Evolutionary conservation across 92 coral and sea anemone species (phyloP), one percentile per base, ranked within the genome.

Genomic region (Muricea muricata): DNA sequence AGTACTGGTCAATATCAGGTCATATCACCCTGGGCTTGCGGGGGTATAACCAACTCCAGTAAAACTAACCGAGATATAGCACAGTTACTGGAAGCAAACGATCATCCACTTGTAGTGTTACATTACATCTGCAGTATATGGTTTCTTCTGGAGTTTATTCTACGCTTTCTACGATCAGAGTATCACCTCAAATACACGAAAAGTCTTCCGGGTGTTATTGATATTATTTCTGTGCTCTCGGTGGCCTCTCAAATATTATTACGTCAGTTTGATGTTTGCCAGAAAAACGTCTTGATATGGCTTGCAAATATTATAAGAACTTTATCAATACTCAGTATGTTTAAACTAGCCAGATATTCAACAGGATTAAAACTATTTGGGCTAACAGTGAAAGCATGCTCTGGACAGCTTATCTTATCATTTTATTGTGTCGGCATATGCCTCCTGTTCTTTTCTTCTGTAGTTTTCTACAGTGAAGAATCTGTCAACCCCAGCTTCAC

Each of bases 391-490:
- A 55, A 58, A 55, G 83, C 83, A 23, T 78, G 83, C 15, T 78
- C 83, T 6, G 83, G 83, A 17, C 83, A 78, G 29, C 71, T 78
- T 57, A 37, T 78, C 33, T 37, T 78, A 56, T 78, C 70, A 4
- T 58, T 78, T 6, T 78, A 78, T 57, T 78, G 83, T 26, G 54
- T 78, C 7, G 83, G 70, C 18, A 78, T 78, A 55, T 78, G 70
- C 21, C 71, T 78, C 0, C 83, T 78, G 11, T 56, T 78, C 30
- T 78, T 56, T 39, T 56, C 83, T 7, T 25, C 83, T n/a, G 33
- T 78, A 1, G 14, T 78, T 35, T 78, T 56, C 34, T 46, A 55
- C 83, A 58, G 31, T 30, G 83, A 78, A 35, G 30, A 56, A 35
- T 26, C 83, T 14, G 83, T 32, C 15, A 78, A 78, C n/a, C 50